Evolutionary conservation across 2,888 invertebrate species (phyloP).

Genomic region (Epinotia nisella): DNA sequence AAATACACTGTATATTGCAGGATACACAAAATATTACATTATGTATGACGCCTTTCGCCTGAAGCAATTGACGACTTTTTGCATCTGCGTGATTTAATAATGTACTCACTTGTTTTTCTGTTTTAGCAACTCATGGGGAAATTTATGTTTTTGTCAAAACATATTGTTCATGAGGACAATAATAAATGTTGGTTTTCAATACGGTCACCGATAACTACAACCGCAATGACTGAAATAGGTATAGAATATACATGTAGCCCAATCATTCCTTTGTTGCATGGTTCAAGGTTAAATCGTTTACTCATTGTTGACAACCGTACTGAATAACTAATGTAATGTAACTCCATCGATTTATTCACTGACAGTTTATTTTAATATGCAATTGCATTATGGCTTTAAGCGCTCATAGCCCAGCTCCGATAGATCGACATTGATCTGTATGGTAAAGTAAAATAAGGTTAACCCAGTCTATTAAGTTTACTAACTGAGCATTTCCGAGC

Average conservation of each 20-base stretch:
- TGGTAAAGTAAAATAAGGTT: too few relatives aligned
- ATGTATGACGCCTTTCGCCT: too few relatives aligned
- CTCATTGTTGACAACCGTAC: constrained; percentile 15
- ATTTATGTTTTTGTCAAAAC: constrained; percentile 6
- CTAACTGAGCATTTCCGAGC: too few relatives aligned
- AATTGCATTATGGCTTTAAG: not conserved
- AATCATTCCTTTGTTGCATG: constrained; percentile 26
- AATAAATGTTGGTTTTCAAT: constrained; percentile 15
- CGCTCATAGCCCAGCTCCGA: not conserved
- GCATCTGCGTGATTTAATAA: not conserved
- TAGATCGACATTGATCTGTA: too few relatives aligned
- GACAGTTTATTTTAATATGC: not conserved
- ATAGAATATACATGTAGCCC: not conserved
- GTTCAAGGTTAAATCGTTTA: constrained; percentile 19
- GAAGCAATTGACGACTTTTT: not conserved
- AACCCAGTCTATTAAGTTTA: too few relatives aligned
- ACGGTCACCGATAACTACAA: constrained; percentile 30
- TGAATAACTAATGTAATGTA: constrained; percentile 1
- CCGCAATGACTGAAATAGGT: constrained; percentile 26
- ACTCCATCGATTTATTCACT: not conserved
- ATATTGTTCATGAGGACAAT: constrained; percentile 15
- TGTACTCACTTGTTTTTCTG: constrained; percentile 21
- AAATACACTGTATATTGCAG: too few relatives aligned
- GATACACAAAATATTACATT: too few relatives aligned
- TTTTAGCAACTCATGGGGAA: constrained; percentile 31